Conservation (phyloP, 2,113 vertebrate species). For the Salvelinus namaycush region DNA sequence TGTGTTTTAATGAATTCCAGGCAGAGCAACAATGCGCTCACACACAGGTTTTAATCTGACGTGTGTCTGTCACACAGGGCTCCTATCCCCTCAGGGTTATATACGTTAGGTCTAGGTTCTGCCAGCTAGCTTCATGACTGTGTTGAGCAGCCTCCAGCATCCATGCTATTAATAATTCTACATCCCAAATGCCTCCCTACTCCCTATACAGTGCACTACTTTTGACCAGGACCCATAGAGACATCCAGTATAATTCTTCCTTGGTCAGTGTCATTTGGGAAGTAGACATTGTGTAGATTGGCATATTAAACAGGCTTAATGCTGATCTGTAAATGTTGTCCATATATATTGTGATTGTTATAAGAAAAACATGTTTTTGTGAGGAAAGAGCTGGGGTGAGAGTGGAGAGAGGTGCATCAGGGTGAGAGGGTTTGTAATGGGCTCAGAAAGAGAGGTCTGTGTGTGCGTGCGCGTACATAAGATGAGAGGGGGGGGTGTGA, state of each 20-base stretch:
- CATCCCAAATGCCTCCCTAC: slow-evolving; percentile 5
- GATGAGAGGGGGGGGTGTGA: too few relatives aligned
- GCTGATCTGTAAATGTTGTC: too few relatives aligned
- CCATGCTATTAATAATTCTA: slow-evolving; percentile 20
- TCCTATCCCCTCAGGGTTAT: not conserved
- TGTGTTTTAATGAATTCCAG: slow-evolving; percentile 36
- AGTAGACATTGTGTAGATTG: slow-evolving; percentile 1
- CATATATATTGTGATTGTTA: too few relatives aligned
- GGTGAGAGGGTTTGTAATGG: too few relatives aligned
- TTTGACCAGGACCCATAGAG: too few relatives aligned
- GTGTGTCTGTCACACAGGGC: not conserved
- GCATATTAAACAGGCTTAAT: too few relatives aligned
- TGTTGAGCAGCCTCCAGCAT: slow-evolving; percentile 12
- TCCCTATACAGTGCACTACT: not conserved
- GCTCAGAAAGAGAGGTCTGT: too few relatives aligned
- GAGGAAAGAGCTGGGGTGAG: not conserved
- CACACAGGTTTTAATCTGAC: not conserved
- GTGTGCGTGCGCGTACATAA: too few relatives aligned
- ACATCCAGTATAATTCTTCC: too few relatives aligned
- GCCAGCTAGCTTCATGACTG: slow-evolving; percentile 15
- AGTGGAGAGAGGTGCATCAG: too few relatives aligned
- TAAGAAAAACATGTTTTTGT: too few relatives aligned
- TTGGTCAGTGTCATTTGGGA: too few relatives aligned
- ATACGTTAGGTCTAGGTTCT: slow-evolving; percentile 42
- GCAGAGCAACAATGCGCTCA: not conserved